These are phyloP conservation scores for Spicauda simplicius DNA, from an alignment of 2,888 invertebrate species.

Conservation along the genomic window DNA sequence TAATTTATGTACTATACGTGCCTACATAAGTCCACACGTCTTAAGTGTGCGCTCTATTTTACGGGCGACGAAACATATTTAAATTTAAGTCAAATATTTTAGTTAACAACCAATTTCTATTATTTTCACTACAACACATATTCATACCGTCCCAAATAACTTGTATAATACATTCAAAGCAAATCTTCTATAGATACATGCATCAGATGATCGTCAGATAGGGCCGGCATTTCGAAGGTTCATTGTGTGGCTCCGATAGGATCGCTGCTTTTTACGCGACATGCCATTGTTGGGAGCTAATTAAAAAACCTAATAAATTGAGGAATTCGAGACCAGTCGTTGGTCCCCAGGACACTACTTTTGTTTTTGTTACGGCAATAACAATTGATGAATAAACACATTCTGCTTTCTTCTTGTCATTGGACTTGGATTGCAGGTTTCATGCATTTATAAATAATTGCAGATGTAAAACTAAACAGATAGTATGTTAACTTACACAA, in stretches of 20 bases:
- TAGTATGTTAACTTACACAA: too few relatives aligned
- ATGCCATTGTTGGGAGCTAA: conserved; percentile 30
- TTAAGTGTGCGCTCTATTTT: too few relatives aligned
- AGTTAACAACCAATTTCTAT: too few relatives aligned
- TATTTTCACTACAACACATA: background rate
- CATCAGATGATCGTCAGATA: conserved; percentile 19
- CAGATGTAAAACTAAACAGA: background rate
- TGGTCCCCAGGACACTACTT: background rate
- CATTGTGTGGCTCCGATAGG: conserved; percentile 27
- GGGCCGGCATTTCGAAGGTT: conserved; percentile 23
- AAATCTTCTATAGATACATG: conserved; percentile 9
- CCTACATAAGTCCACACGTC: too few relatives aligned
- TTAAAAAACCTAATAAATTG: conserved; percentile 31
- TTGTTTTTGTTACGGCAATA: conserved; percentile 2
- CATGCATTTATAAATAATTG: background rate
- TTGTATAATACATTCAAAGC: conserved; percentile 4
- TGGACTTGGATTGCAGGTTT: background rate
- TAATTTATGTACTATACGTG: too few relatives aligned
- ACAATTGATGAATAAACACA: conserved; percentile 6
- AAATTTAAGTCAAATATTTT: too few relatives aligned
- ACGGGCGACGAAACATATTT: too few relatives aligned
- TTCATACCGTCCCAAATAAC: conserved; percentile 12
- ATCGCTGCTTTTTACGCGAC: conserved; percentile 26
- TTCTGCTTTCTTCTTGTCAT: background rate
- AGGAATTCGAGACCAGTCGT: conserved; percentile 17